Conservation (phyloP, 1,140 invertebrate species). For the Anthonomus grandis region DNA sequence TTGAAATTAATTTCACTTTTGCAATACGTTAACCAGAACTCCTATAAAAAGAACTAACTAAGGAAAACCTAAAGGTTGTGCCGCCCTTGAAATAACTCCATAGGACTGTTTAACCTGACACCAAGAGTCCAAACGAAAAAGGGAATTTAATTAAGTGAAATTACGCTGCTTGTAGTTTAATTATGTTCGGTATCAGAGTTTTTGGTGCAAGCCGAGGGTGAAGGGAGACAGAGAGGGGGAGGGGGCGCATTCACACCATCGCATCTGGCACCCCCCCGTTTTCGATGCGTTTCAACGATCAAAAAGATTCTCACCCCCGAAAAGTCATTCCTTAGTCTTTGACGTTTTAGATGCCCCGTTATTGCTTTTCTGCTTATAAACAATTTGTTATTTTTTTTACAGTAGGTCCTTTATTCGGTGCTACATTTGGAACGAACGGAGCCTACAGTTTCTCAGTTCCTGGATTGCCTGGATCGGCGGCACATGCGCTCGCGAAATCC, state of each 20-base stretch:
- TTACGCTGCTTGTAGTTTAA: slow-evolving; percentile 56
- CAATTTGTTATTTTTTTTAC: slow-evolving; percentile 41
- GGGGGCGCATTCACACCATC: slow-evolving; percentile 36
- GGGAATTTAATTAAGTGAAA: slow-evolving; percentile 57
- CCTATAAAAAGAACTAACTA: no score
- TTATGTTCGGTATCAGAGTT: slow-evolving; percentile 54
- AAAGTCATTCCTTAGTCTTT: slow-evolving; percentile 12
- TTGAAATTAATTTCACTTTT: no score
- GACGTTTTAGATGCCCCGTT: no score
- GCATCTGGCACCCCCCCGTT: no score
- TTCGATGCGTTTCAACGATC: slow-evolving; percentile 37
- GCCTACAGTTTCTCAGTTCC: slow-evolving; percentile 46
- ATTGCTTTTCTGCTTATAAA: no score
- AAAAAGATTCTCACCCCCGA: slow-evolving; percentile 40
- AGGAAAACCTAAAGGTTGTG: no score
- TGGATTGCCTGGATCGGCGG: slow-evolving; percentile 42
- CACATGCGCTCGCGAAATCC: slow-evolving; percentile 43
- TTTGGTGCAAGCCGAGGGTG: slow-evolving; percentile 41
- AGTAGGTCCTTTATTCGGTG: slow-evolving; percentile 47
- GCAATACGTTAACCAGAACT: no score
- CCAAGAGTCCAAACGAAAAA: slow-evolving; percentile 44
- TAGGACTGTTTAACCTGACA: slow-evolving; percentile 23
- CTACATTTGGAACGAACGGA: slow-evolving; percentile 38
- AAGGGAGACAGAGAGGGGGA: no score
- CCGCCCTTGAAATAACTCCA: slow-evolving; percentile 17